Percentiles rank a stretch among this genome's conserved stretches.
Conservation (phyloP, 2,888 invertebrate genomes). For the Diogma glabrata region DNA sequence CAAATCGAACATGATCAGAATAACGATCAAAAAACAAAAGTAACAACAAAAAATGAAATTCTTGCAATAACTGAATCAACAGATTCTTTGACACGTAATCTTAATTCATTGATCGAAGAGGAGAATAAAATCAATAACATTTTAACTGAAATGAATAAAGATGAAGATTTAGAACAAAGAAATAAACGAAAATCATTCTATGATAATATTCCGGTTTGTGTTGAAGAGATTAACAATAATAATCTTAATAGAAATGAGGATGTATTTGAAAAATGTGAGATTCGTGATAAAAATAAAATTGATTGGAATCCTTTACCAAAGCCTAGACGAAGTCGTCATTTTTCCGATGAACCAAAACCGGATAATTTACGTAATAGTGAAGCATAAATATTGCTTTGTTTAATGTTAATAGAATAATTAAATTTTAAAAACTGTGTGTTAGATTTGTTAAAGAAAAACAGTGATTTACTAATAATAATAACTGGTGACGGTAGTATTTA, state of each 20-base stretch:
- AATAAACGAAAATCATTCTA: constrained; percentile 7
- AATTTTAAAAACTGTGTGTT: too few relatives aligned
- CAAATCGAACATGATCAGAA: constrained; percentile 10
- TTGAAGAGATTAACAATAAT: constrained; percentile 14
- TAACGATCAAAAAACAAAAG: not conserved
- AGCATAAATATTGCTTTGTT: too few relatives aligned
- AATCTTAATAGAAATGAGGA: constrained; percentile 18
- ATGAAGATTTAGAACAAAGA: not conserved
- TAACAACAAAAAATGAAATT: not conserved
- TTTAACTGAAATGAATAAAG: not conserved
- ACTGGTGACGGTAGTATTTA: too few relatives aligned
- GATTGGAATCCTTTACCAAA: constrained; percentile 37
- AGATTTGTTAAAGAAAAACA: too few relatives aligned
- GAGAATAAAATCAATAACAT: constrained; percentile 10
- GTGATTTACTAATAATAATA: too few relatives aligned
- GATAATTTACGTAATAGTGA: too few relatives aligned
- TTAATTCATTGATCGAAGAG: constrained; percentile 10
- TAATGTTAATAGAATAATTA: too few relatives aligned
- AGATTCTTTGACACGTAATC: constrained; percentile 12
- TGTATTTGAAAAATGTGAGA: constrained; percentile 29
- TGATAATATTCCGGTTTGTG: constrained; percentile 13
- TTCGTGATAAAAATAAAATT: constrained; percentile 23
- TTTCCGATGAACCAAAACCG: constrained; percentile 17
- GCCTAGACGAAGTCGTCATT: constrained; percentile 31
- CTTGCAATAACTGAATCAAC: not conserved